These are phyloP conservation scores for Willisornis vidua DNA, from an alignment of 2,113 vertebrate species.

Conservation along the genomic window DNA sequence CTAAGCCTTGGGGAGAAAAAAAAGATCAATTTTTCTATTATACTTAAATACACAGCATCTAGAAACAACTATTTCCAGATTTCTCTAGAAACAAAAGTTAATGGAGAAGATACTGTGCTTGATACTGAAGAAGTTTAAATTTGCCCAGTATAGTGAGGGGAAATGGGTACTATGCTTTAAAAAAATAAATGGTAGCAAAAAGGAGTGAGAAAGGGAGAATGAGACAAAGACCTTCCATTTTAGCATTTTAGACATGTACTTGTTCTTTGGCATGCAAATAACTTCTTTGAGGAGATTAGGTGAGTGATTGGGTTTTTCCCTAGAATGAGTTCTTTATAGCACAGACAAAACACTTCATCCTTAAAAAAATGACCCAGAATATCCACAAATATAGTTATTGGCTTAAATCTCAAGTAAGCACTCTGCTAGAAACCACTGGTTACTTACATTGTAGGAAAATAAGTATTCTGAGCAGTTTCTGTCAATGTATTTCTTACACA, in stretches of 20 bases:
- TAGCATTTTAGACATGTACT: not conserved
- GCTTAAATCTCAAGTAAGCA: conserved; percentile 13
- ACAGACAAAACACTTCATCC: conserved; percentile 7
- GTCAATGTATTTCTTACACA: not conserved
- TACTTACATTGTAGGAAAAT: not conserved
- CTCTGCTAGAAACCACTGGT: not conserved
- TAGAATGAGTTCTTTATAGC: conserved; percentile 22
- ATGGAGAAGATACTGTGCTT: not conserved
- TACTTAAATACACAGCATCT: not conserved
- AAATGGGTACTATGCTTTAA: not conserved
- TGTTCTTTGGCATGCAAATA: conserved; percentile 18
- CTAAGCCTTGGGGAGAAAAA: not conserved
- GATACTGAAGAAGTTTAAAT: not conserved
- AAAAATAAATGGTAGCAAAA: not conserved
- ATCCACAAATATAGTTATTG: conserved; percentile 23
- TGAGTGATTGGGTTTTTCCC: not conserved
- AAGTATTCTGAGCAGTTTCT: conserved; percentile 31
- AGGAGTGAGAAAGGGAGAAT: not conserved
- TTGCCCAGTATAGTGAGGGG: not conserved
- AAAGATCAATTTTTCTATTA: not conserved
- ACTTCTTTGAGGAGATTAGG: not conserved
- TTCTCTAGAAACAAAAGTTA: not conserved
- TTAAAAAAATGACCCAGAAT: conserved; percentile 11
- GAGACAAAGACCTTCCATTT: not conserved
- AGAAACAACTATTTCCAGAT: conserved; percentile 26